These are phyloP conservation scores for Psilopogon haemacephalus DNA, from an alignment of 2,113 vertebrate species.

Conservation along the genomic window DNA sequence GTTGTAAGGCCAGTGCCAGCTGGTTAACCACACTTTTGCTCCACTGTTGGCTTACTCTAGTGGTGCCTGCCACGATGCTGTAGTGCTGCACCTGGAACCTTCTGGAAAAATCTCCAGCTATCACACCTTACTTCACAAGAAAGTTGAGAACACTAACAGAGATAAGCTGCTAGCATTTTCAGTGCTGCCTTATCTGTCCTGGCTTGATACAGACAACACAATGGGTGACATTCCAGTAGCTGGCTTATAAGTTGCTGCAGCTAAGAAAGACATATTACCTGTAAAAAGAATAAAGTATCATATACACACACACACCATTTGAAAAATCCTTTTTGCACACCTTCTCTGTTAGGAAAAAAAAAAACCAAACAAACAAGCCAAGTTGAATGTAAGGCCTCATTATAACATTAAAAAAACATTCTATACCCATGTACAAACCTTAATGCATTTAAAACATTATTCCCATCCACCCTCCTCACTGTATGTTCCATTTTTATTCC, in stretches of 20 bases:
- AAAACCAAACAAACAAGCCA: not conserved
- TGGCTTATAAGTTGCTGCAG: not conserved
- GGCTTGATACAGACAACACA: not conserved
- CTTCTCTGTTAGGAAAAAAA: not conserved
- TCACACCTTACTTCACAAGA: not conserved
- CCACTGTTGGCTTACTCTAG: not conserved
- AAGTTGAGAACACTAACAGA: not conserved
- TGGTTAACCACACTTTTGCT: not conserved
- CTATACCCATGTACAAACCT: not conserved
- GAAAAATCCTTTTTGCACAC: not conserved
- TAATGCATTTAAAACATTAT: not conserved
- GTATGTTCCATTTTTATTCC: not conserved
- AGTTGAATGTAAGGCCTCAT: not conserved
- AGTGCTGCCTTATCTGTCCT: not conserved
- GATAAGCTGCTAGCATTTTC: not conserved
- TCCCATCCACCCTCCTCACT: too few species aligned
- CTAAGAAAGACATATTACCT: not conserved
- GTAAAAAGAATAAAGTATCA: not conserved
- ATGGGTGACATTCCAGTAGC: not conserved
- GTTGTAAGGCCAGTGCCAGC: not conserved
- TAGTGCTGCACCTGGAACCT: not conserved
- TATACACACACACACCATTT: not conserved
- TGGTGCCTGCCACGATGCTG: not conserved
- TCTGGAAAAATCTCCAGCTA: not conserved
- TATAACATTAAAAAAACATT: not conserved